Base-by-base conservation (phyloP, 2,888 invertebrate species). In the Lingula anatina region DNA sequence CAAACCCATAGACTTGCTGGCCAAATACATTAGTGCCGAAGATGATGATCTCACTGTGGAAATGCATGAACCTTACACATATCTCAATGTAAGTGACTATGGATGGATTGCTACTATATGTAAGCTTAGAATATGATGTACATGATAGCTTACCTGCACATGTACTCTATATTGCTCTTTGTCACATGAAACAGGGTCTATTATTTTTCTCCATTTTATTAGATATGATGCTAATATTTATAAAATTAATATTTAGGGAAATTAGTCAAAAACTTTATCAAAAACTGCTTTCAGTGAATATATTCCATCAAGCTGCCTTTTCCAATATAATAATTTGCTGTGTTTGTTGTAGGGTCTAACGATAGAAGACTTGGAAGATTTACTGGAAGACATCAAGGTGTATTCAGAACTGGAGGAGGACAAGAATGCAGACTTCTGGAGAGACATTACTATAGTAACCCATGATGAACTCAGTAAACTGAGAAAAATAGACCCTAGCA, bases 1-100 rank as follows among this genome's bases (percentile, higher is more conserved):
- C 0, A 99, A 99, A 72, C 96, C 99, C 0, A 99, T 99, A 59
- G 99, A 99, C 81, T 81, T 97, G 55, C 80, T 99, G 48, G 96
- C 96, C 0, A 90, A 96, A 80, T 99, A 97, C 70, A 90, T 96
- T 49, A 89, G 89, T 71, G 88, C 89, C 20, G 72, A 74, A 43
- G 75, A 74, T 0, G 90, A 93, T 67, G 89, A 90, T 64, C 89
- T 94, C 65, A 90, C 93, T 0, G 87, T 96, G 24, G 96, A 97
- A 80, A 92, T 99, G 90, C 93, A 95, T 71, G 96, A 99, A 75
- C 97, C 99, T 0, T 94, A 96, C 73, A 89, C 90, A 0, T 94
- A 94, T 73, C 82, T 99, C 1, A 90, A 92, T 70, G 95, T 77
- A 59, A 67, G 70, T 64, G 24, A 31, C 36, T 24, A 23, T 20